Percentiles rank a stretch among this genome's conserved stretches.
Conservation (phyloP, 2,797 vertebrate genomes). For the Manis javanica region DNA sequence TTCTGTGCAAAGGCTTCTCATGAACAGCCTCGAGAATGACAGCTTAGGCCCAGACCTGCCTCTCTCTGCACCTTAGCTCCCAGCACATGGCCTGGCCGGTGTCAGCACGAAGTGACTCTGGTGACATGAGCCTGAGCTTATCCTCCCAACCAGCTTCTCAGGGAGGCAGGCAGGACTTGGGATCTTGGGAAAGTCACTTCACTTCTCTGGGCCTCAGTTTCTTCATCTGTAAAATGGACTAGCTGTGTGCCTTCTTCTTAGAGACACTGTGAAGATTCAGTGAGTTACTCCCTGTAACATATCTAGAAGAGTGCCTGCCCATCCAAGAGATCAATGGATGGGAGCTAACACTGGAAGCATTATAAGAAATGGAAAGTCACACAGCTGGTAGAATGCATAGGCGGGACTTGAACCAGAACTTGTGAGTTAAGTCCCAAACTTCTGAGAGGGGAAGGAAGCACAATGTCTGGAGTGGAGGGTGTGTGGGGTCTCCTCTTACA, state of each 20-base stretch:
- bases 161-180: not conserved
- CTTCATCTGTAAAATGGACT: not conserved
- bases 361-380: not conserved
- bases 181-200: not conserved
- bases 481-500: not conserved
- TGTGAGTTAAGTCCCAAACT: not conserved
- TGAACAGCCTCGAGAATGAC: not conserved
- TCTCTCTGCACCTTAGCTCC: not conserved
- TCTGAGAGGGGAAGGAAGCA: not conserved
- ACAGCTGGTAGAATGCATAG: not conserved
- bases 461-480: not conserved
- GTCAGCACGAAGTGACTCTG: not conserved
- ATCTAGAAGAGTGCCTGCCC: not conserved
- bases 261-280: not conserved
- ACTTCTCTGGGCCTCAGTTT: not conserved
- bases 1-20: not conserved
- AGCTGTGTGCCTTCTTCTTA: not conserved
- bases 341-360: not conserved
- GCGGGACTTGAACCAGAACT: not conserved
- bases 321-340: not conserved
- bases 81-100: not conserved
- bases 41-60: not conserved
- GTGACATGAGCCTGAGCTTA: not conserved
- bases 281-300: not conserved
- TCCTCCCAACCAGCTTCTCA: not conserved